A percentile compares a stretch with the other conserved stretches of the same genome.
Conservation (phyloP, 2,888 invertebrate genomes). For the Tortricodes alternella region DNA sequence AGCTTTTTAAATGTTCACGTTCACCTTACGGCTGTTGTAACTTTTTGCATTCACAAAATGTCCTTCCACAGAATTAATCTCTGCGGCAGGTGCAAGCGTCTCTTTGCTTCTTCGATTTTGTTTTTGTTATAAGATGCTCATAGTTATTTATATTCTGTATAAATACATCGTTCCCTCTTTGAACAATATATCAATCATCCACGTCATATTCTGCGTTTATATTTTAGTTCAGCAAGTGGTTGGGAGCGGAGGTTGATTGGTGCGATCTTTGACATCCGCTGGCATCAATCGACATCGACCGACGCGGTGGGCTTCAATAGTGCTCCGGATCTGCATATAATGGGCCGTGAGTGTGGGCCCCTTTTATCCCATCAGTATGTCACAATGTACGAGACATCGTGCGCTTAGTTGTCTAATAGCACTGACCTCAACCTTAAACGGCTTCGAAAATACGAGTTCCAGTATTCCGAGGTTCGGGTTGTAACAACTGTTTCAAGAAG, state of each 20-base stretch:
- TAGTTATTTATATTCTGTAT: constrained; percentile 3
- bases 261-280: constrained; percentile 51
- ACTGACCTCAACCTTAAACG: constrained; percentile 27
- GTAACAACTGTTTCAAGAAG: constrained; percentile 10
- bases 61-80: constrained; percentile 13
- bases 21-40: not conserved
- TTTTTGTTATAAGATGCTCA: constrained; percentile 8
- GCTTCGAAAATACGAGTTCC: constrained; percentile 24
- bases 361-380: constrained; percentile 65
- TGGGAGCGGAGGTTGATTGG: constrained; percentile 44
- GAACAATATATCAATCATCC: constrained; percentile 45
- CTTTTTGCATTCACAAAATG: constrained; percentile 4
- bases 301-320: constrained; percentile 25
- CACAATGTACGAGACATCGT: constrained; percentile 50
- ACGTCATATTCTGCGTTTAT: constrained; percentile 43
- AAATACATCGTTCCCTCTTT: constrained; percentile 1
- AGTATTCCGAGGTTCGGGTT: constrained; percentile 15
- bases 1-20: constrained; percentile 7
- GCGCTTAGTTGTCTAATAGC: constrained; percentile 30
- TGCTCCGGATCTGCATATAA: constrained; percentile 73
- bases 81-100: constrained; percentile 28
- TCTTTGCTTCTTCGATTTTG: not conserved
- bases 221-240: constrained; percentile 39
- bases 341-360: constrained; percentile 65
- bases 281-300: constrained; percentile 40